Percentiles rank a stretch among this genome's conserved stretches.
Evolutionary conservation across 2,888 invertebrate species (phyloP).

Genomic region (Prionchulus punctatus): DNA sequence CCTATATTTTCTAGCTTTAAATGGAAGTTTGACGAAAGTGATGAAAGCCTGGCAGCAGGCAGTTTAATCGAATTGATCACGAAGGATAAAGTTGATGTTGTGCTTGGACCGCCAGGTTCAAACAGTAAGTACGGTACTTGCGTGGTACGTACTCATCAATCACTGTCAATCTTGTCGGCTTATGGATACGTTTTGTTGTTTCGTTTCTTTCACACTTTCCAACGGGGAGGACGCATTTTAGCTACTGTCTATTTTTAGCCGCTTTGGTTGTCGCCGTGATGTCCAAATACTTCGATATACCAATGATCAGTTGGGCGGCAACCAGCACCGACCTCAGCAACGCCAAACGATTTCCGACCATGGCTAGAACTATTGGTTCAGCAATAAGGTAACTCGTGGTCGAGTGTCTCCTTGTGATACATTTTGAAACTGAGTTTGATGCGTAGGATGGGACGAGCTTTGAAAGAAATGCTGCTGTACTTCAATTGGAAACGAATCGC

Average conservation of each 20-base stretch:
- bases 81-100: neutral
- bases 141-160: too few species aligned
- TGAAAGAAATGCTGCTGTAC: constrained; percentile 17
- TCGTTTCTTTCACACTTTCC: too few species aligned
- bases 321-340: constrained; percentile 3
- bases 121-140: constrained; percentile 3
- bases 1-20: neutral
- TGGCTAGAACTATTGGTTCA: constrained; percentile 8
- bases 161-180: too few species aligned
- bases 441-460: constrained; percentile 17
- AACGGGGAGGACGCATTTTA: too few species aligned
- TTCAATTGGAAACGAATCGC: constrained; percentile 19
- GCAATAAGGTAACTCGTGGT: neutral
- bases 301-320: constrained; percentile 11
- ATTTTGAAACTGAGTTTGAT: neutral
- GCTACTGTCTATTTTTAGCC: neutral
- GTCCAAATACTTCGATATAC: constrained; percentile 9
- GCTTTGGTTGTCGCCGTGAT: constrained; percentile 3
- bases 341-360: neutral
- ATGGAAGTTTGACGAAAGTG: neutral
- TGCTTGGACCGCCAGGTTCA: constrained; percentile 1
- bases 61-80: neutral
- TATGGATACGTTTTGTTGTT: too few species aligned
- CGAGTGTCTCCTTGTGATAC: neutral
- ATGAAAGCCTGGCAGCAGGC: neutral